Base-by-base conservation (phyloP, 64 coral and sea anemone species). In the Porites lutea region DNA sequence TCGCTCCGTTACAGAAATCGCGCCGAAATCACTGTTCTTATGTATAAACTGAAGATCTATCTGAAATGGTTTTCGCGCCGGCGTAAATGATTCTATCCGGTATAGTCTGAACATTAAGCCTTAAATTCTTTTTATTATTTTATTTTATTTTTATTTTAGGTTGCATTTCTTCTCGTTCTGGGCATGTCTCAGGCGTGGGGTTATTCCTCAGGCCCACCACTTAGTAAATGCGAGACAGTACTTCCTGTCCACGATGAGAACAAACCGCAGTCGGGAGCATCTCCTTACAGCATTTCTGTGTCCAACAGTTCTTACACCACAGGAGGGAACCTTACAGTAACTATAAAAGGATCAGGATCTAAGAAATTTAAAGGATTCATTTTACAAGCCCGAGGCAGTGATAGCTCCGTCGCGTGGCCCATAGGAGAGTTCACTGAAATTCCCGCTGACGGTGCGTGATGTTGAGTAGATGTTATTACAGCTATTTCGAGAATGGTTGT, bases 331-430 rank as follows among this genome's bases (percentile, higher is more conserved):
- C 87, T 94, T 13, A 94, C 48, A 37, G 92, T 97, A 19, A 94
- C 15, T 12, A 88, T 97, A 47, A 72, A 55, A 13, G 82, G 92
- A 45, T 48, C 86, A 65, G 65, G 8, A 57, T 2, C 43, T 48
- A n/a, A 82, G 58, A 53, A 50, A 13, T 97, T 97, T 18, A 90
- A 82, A 16, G 95, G 95, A 49, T 94, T 97, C 20, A 88, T 97
- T 16, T 72, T 97, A 44, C 92, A 97, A 94, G 95, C 88, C 6
- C 90, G 83, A 16, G 45, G 77, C 12, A 85, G 7, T 58, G 8
- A 77, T 7, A 60, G 79, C 9, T 37, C 64, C 45, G 20, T 85
- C 4, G 47, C 82, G n/a, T 87, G 75, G 75, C 91, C 91, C 66
- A 27, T 93, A n/a, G 91, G 91, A 72, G 51, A 48, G 6, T 93